Conservation (phyloP, 1,140 invertebrate genomes). For the Drosophila arawakana region DNA sequence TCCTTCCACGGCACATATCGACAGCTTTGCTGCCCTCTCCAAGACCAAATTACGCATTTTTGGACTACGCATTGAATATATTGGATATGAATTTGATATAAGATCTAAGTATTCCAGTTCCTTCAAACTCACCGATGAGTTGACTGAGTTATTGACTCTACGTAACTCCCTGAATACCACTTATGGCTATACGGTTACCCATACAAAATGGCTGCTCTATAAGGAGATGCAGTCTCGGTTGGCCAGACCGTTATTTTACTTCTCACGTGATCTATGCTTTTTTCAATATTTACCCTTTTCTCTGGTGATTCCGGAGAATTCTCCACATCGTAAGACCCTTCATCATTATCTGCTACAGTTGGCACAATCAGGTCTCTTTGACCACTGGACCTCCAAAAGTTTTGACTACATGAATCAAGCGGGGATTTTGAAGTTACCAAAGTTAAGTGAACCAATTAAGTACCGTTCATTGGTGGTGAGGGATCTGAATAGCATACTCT, state of each 20-base stretch:
- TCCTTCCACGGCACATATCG: constrained; percentile 22
- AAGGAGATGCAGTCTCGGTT: constrained; percentile 44
- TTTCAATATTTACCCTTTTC: constrained; percentile 48
- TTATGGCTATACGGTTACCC: constrained; percentile 55
- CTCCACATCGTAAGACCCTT: constrained; percentile 30
- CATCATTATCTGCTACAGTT: constrained; percentile 42
- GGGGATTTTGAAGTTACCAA: no score
- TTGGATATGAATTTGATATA: constrained; percentile 49
- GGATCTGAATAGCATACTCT: no score
- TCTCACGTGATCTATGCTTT: constrained; percentile 50
- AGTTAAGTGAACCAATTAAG: no score
- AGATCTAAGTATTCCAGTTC: constrained; percentile 47
- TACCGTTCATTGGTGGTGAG: no score
- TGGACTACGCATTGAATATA: constrained; percentile 41
- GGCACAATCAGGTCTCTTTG: constrained; percentile 37
- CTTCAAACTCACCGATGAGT: constrained; percentile 34
- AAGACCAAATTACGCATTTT: constrained; percentile 48
- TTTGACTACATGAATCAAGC: constrained; percentile 59
- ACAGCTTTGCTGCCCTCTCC: constrained; percentile 35
- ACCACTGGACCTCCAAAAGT: constrained; percentile 46
- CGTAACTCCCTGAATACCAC: constrained; percentile 57
- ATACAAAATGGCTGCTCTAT: constrained; percentile 58
- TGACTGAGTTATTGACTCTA: constrained; percentile 15
- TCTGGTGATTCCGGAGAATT: constrained; percentile 59
- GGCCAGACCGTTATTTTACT: constrained; percentile 55